Evolutionary conservation across 2,888 invertebrate genomes (phyloP), one percentile per base, ranked within the genome.

Genomic region (Hymenopus coronatus): DNA sequence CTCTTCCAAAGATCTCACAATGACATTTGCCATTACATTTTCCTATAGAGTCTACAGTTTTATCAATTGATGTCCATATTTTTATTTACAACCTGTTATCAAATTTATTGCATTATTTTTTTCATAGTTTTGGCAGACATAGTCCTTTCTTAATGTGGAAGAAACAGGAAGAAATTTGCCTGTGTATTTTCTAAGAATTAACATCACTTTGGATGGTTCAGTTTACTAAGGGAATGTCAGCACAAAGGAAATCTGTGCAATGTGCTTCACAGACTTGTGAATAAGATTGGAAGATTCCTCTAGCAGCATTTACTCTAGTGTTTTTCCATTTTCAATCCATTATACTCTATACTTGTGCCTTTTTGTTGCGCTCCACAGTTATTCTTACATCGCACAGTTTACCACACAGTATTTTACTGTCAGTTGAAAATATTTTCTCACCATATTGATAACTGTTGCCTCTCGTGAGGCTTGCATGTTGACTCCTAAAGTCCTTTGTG

Each of bases 341-440:
- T n/a, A 46, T 40, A 15, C 28, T n/a, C 33, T n/a, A 85, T 33
- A 15, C 40, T 85, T 85, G 8, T 6, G 40, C 6, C 81, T 28
- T 27, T 3, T 86, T 30, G n/a, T n/a, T n/a, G n/a, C n/a, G n/a
- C 25, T 46, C 86, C 4, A 7, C 46, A 28, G 9, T 46, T 28
- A 86, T 27, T 86, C 70, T 86, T 28, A 54, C n/a, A 8, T 87
- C 81, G n/a, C 81, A 70, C 25, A 87, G 70, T 87, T 87, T 87
- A 30, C 87, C 81, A 81, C 81, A 46, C 27, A 30, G 4, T 30
- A 30, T 30, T 30, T 30, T 28, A 14, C 70, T 54, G 54, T 54
- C 54, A 81, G 54, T 46, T 1, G 9, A 46, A 46, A 85, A 86
- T 30, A 30, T 4, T 30, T 86, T 86, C 33, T 84, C 84, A 84